Evolutionary conservation across 2,888 invertebrate species (phyloP).

Genomic region (Polyploca ridens): DNA sequence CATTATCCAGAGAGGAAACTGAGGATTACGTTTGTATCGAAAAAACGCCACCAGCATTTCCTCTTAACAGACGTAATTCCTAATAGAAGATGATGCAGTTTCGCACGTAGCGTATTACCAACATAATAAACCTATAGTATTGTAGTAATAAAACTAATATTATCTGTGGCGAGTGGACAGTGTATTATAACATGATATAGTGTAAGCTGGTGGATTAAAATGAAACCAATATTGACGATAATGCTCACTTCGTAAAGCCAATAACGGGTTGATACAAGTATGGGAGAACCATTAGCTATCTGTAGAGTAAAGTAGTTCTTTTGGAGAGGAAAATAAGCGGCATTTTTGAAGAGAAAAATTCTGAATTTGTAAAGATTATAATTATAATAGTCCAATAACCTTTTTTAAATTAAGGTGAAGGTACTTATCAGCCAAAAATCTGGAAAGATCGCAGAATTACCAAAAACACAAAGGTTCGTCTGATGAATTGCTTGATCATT

Average conservation of each 20-base stretch:
- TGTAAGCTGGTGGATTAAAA: conserved; percentile 53
- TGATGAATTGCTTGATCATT: too few species aligned
- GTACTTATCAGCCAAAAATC: too few species aligned
- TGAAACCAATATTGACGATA: conserved; percentile 53
- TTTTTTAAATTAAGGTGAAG: background rate
- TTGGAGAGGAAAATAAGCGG: background rate
- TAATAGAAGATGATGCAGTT: background rate
- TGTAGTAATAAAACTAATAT: conserved; percentile 10
- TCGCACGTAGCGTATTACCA: background rate
- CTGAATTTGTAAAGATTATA: background rate
- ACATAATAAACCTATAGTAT: background rate
- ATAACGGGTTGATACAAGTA: conserved; percentile 25
- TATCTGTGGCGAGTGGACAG: conserved; percentile 1
- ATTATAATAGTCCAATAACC: too few species aligned
- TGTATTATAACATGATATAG: conserved; percentile 22
- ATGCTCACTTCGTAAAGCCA: conserved; percentile 27
- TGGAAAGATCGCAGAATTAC: too few species aligned
- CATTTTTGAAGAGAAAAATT: background rate
- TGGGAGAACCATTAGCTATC: conserved; percentile 8
- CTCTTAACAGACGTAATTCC: background rate
- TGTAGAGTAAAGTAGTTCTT: background rate
- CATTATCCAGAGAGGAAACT: too few species aligned
- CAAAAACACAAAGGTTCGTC: too few species aligned
- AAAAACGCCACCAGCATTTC: too few species aligned
- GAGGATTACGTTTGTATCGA: too few species aligned